phyloP scores from a whole-genome alignment of 1,140 invertebrate species.

The Bombus huntii region DNA sequence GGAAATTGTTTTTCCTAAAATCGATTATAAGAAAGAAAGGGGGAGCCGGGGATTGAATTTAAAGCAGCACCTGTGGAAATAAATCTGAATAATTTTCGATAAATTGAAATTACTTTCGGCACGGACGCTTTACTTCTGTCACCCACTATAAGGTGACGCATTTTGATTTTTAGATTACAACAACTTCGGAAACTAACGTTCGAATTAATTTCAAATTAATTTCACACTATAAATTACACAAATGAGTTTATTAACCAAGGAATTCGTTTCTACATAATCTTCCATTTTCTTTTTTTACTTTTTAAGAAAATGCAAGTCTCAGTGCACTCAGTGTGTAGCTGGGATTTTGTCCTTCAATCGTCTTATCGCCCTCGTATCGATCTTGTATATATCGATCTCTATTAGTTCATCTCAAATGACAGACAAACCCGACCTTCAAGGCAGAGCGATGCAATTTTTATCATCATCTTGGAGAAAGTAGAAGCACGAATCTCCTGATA shows the following conservation, averaged over 20 bases:
- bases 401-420: slow-evolving; percentile 18
- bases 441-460: slow-evolving; percentile 30
- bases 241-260: not conserved
- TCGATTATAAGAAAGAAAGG: not conserved
- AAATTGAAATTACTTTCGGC: not conserved
- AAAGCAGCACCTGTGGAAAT: not conserved
- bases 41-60: not conserved
- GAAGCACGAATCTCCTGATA: not conserved
- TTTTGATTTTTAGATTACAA: not conserved
- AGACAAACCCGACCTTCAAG: not conserved
- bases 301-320: not conserved
- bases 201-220: not conserved
- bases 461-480: not conserved
- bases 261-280: not conserved
- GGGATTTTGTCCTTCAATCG: not conserved
- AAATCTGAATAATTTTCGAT: not conserved
- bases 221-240: not conserved
- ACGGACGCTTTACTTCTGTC: too few species aligned
- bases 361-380: slow-evolving; percentile 33
- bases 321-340: too few species aligned
- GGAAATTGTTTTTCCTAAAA: slow-evolving; percentile 1
- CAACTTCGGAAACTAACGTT: too few species aligned
- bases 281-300: not conserved
- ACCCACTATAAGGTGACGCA: too few species aligned
- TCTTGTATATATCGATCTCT: too few species aligned